phyloP scores from a whole-genome alignment of 2,113 vertebrate species.

The Crotalus helleri region DNA sequence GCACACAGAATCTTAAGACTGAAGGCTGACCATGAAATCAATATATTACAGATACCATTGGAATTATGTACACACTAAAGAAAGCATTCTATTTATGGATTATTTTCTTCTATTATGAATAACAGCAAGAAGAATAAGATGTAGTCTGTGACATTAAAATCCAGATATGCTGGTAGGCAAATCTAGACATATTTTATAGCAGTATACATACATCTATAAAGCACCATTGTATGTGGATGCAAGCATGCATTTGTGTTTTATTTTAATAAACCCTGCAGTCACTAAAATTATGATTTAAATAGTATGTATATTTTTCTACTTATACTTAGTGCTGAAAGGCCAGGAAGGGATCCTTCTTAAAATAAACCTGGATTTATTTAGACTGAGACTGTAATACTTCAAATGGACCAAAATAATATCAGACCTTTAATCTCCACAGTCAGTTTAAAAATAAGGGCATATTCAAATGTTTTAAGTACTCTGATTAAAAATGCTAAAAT shows the following conservation, averaged over 20 bases:
- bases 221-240: not conserved
- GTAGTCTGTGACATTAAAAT: not conserved
- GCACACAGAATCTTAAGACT: not conserved
- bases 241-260: not conserved
- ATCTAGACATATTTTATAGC: not conserved
- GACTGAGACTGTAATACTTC: not conserved
- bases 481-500: not conserved
- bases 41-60: no score
- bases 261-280: not conserved
- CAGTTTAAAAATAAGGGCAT: not conserved
- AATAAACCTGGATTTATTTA: not conserved
- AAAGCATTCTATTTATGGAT: not conserved
- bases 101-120: not conserved
- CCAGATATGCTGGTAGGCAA: not conserved
- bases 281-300: not conserved
- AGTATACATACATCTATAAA: not conserved
- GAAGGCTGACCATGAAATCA: not conserved
- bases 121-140: not conserved
- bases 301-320: not conserved
- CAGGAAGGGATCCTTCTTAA: not conserved
- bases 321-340: no score
- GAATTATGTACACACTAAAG: not conserved
- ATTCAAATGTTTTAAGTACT: not conserved
- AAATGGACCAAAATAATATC: not conserved
- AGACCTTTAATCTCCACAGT: not conserved